Evolutionary conservation across 2,113 vertebrate species (phyloP).

Genomic region (Paradisaea rubra): DNA sequence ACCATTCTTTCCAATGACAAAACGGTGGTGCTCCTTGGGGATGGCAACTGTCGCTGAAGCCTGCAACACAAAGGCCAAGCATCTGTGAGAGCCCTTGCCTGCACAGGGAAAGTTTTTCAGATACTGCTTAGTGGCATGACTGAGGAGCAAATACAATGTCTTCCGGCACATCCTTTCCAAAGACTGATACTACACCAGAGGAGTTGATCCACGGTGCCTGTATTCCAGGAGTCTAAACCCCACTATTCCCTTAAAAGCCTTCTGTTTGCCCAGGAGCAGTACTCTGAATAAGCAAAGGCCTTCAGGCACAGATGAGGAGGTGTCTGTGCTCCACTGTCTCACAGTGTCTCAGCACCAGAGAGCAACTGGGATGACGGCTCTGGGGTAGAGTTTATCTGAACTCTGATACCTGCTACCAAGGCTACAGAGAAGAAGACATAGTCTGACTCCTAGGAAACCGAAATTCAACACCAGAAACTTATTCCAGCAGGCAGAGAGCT

Average conservation of each 20-base stretch:
- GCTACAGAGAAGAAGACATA: not conserved
- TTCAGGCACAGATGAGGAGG: not conserved
- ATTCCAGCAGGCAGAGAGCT: not conserved
- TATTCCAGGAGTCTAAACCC: not conserved
- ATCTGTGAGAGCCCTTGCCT: not conserved
- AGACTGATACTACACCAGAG: not conserved
- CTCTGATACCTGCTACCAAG: conserved; percentile 6
- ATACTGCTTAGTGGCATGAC: not conserved
- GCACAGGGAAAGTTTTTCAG: not conserved
- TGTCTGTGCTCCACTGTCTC: not conserved
- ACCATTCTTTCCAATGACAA: conserved; percentile 97
- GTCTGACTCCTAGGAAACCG: conserved; percentile 24
- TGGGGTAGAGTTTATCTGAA: not conserved
- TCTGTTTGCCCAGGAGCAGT: not conserved
- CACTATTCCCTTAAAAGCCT: not conserved
- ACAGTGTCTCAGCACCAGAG: not conserved
- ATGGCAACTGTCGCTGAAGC: conserved; percentile 94
- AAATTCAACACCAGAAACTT: conserved; percentile 32
- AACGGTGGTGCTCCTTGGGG: conserved; percentile 97
- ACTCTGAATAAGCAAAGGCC: not conserved
- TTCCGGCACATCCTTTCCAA: not conserved
- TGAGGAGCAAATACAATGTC: not conserved
- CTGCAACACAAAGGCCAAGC: conserved; percentile 50
- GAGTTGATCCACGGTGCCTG: not conserved
- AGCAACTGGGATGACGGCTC: not conserved